Evolutionary conservation across 2,113 vertebrate genomes (phyloP), one percentile per base, ranked within the genome.

Genomic region (Spilogale gracilis): DNA sequence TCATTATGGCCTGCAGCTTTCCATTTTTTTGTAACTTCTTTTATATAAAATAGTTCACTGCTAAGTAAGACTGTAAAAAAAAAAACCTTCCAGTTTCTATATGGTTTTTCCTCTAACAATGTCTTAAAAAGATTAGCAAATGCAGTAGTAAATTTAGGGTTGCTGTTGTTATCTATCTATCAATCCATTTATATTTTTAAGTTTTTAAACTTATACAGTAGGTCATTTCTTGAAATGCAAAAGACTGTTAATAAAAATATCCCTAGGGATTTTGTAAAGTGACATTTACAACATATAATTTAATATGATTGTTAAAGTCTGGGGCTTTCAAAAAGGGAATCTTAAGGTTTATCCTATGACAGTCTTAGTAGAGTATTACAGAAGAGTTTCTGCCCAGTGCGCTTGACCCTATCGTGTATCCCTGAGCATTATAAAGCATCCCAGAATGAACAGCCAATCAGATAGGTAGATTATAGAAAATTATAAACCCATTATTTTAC

Each of bases 1-100:
- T 61, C 43, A 90, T 60, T 90, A 73, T 21, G 48, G 38, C 13
- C 63, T 84, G 14, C 6, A 97, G 27, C 81, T 98, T 97, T 91
- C 61, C 17, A 45, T 58, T 97, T 98, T 60, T 60, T 79, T 79
- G 80, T 91, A 92, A 95, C 87, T 89, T 82, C 6, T 96, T 94
- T 61, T 56, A 83, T 30, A 96, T 32, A 65, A 84, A 90, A 71
- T 23, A 63, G 48, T 32, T 92, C 88, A 94, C 60, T 80, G 32
- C 3, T 92, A 97, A 94, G 38, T 97, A 87, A 61, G 54, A 48
- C 23, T 71, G 11, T 21, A 10, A 5, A 89, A 38, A 38, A n/a
- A 38, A 30, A 91, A 56, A 43, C 56, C 21, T 18, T 79, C 10
- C 60, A 32, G 25, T 71, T 97, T 95, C n/a, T 83, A 18, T 80